Base-by-base conservation (phyloP, 1,140 invertebrate genomes). In the Solenopsis fugax region DNA sequence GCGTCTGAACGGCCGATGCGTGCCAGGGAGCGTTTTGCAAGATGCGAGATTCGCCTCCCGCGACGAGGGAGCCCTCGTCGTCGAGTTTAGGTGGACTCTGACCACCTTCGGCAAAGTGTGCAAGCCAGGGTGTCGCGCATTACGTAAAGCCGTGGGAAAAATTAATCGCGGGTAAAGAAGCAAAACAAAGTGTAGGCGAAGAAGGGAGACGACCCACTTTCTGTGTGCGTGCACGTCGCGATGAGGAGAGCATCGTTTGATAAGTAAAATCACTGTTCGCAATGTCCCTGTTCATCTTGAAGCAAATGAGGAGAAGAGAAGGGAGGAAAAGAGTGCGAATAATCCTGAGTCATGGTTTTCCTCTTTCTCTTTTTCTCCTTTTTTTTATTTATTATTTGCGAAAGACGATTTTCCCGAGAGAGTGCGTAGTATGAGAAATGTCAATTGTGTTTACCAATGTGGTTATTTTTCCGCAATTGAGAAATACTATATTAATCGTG, bases 171-270 rank as follows among this genome's bases (percentile, higher is more conserved):
- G 21, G 21, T 45, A 71, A 88, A 58, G 52, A 52, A 58, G 58
- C 24, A 62, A 50, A 86, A 72, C 58, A 81, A 86, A 52, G 60
- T 60, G 60, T 58, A 78, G 58, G 41, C n/a, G 87, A 58, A 77
- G 62, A 64, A 86, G 64, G 65, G 54, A 89, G 52, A 86, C 64
- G 60, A 72, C 82, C 72, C 37, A 87, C 87, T 56, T 50, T 41
- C 85, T 48, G 54, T 75, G 86, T 85, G 85, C 58, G 62, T 80
- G 64, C 54, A 81, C 87, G 45, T 90, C 90, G 86, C 92, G 85
- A 94, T 94, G 94, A 93, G 92, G 91, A 94, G 91, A 88, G 86
- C 93, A 87, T 85, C 93, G 72, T 93, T 91, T 67, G 93, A 94
- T 93, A 94, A 94, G 94, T 94, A 94, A 94, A 93, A 84, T 87